Evolutionary conservation across 2,113 vertebrate genomes (phyloP), one percentile per base, ranked within the genome.

Genomic region (Etheostoma spectabile): DNA sequence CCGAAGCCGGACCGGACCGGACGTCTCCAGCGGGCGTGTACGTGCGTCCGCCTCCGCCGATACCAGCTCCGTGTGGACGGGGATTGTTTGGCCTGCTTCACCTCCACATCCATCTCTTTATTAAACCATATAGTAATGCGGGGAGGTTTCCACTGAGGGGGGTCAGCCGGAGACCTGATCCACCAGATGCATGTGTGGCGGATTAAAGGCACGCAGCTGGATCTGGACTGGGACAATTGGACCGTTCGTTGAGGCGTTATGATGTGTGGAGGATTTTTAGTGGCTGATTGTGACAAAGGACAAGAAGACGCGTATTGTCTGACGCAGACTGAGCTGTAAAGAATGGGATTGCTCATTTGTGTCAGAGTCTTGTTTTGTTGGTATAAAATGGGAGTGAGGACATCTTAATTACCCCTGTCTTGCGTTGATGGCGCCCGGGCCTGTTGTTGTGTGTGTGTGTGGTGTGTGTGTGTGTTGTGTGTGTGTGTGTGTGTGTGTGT

Each of bases 51-150:
- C 66, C 22, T 73, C 53, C 5, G 27, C 65, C 66, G 67, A 48
- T 7, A 8, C 38, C 38, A 42, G 38, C 10, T 42, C 38, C 11
- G 38, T 42, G 38, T 42, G 3, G 48, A 65, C 75, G 75, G 65
- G 65, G 53, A 63, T 67, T 52, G 82, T 81, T 60, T 42, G 82
- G 77, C 74, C 79, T 74, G 46, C 42, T 62, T 69, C 24, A 24
- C 57, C 75, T 74, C 62, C 74, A 45, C 51, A 22, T 75, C 57
- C 59, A 10, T 53, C 14, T 52, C 30, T 56, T 45, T 10, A 19
- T 45, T 10, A 19, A 45, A 46, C n/a, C 35, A 12, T 6, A 21
- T 2, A 19, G 22, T 18, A 35, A 42, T 21, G 64, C 51, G 15
- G 67, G 8, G 74, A 63, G 13, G 70, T 60, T 78, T 77, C n/a